Conservation (phyloP, 2,797 vertebrate genomes). For the Odontamblyopus rebecca region DNA sequence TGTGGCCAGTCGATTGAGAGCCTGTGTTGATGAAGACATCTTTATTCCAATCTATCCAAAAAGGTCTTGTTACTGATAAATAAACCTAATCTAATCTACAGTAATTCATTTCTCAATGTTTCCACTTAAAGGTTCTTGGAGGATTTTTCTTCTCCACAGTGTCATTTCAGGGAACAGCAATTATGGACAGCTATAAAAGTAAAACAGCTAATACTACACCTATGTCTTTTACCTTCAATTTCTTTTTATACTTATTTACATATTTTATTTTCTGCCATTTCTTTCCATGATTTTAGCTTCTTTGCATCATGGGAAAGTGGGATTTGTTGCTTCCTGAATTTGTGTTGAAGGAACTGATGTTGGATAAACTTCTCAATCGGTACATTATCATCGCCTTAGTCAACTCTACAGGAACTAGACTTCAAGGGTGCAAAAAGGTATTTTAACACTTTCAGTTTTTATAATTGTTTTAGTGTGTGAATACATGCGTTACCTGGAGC, state of each 20-base stretch:
- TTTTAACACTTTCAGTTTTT: neutral
- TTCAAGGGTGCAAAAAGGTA: slow-evolving; percentile 83
- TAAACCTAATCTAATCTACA: neutral
- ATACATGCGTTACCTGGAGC: neutral
- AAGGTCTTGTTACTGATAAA: slow-evolving; percentile 69
- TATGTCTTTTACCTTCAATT: neutral
- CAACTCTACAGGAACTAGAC: slow-evolving; percentile 65
- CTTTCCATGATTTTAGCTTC: slow-evolving; percentile 72
- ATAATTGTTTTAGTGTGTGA: neutral
- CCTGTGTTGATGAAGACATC: slow-evolving; percentile 89
- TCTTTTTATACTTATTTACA: neutral
- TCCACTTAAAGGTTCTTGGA: slow-evolving; percentile 67
- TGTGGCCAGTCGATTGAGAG: slow-evolving; percentile 80
- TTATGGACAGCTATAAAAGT: slow-evolving; percentile 94
- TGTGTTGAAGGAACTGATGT: slow-evolving; percentile 80
- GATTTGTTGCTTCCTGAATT: slow-evolving; percentile 82
- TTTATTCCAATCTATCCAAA: slow-evolving; percentile 92
- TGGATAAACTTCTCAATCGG: slow-evolving; percentile 88
- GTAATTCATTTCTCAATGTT: neutral
- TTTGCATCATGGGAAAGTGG: slow-evolving; percentile 86
- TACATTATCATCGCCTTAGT: slow-evolving; percentile 86
- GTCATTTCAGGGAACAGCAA: slow-evolving; percentile 83
- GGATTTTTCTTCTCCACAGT: slow-evolving; percentile 77
- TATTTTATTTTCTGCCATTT: slow-evolving; percentile 5
- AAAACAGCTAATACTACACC: slow-evolving; percentile 5